phyloP scores from a whole-genome alignment of 2,888 invertebrate species.

The Petrolisthes cinctipes region DNA sequence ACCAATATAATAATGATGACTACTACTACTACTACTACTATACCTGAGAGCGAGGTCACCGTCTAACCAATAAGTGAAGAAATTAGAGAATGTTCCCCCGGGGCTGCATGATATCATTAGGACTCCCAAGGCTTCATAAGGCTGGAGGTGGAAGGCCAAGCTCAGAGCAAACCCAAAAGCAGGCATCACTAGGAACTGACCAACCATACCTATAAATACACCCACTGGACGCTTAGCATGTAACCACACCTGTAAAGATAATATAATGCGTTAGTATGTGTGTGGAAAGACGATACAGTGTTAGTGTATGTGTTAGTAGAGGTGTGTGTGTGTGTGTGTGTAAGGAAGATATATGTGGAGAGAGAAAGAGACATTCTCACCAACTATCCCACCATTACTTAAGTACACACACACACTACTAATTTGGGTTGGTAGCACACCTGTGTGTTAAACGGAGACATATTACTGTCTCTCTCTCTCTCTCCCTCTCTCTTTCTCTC shows the following conservation, averaged over 20 bases:
- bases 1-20: background rate
- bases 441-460: background rate
- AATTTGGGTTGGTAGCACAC: background rate
- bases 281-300: background rate
- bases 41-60: slow-evolving; percentile 64
- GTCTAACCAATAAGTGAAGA: slow-evolving; percentile 64
- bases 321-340: no score
- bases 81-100: slow-evolving; percentile 63
- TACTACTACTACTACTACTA: background rate
- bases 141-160: slow-evolving; percentile 39
- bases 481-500: slow-evolving; percentile 20
- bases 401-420: background rate
- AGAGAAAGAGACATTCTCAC: no score
- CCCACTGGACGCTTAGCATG: slow-evolving; percentile 17
- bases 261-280: background rate
- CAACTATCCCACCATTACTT: no score
- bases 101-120: slow-evolving; percentile 61
- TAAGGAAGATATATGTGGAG: no score
- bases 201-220: slow-evolving; percentile 21
- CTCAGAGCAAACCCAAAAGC: slow-evolving; percentile 46
- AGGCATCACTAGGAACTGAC: slow-evolving; percentile 61
- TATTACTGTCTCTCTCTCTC: background rate
- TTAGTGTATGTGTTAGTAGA: no score
- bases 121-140: slow-evolving; percentile 63
- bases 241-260: slow-evolving; percentile 14